Evolutionary conservation across 64 coral and sea anemone species (phyloP).

Genomic region (Acropora yongei): DNA sequence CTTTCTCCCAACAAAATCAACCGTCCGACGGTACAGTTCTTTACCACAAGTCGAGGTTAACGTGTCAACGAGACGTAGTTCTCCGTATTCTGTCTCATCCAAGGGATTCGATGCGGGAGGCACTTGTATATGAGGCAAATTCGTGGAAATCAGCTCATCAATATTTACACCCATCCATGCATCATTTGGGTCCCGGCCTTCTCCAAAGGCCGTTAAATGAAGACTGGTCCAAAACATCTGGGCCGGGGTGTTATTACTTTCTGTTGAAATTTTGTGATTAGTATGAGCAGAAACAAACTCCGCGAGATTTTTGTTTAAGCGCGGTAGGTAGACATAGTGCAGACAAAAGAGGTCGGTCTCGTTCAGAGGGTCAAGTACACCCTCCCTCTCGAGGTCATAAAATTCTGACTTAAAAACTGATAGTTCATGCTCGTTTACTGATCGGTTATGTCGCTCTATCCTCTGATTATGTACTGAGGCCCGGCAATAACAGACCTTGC

Average conservation of each 20-base stretch:
- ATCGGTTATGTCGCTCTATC: conserved; percentile 58
- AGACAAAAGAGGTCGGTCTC: conserved; percentile 64
- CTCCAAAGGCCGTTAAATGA: conserved; percentile 31
- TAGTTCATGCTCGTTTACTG: conserved; percentile 27
- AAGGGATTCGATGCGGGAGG: conserved; percentile 19
- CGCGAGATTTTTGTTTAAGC: no score
- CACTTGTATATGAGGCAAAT: conserved; percentile 36
- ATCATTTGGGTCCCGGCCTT: neutral
- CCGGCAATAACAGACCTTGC: conserved; percentile 12
- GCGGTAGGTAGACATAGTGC: conserved; percentile 40
- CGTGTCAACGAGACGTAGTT: conserved; percentile 12
- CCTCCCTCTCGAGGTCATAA: conserved; percentile 60
- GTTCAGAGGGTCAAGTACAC: conserved; percentile 46
- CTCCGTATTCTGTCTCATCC: neutral
- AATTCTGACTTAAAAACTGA: conserved; percentile 35
- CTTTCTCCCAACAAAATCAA: conserved; percentile 25
- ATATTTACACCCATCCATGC: conserved; percentile 36
- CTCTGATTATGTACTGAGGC: conserved; percentile 56
- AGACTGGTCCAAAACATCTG: conserved; percentile 34
- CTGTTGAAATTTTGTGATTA: conserved; percentile 46
- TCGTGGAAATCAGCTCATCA: conserved; percentile 18
- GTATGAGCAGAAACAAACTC: conserved; percentile 59
- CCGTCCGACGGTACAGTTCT: conserved; percentile 9
- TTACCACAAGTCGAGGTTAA: conserved; percentile 3
- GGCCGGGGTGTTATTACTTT: neutral